Conservation (phyloP, 2,888 invertebrate species). For the Drosophila vallismaia region DNA sequence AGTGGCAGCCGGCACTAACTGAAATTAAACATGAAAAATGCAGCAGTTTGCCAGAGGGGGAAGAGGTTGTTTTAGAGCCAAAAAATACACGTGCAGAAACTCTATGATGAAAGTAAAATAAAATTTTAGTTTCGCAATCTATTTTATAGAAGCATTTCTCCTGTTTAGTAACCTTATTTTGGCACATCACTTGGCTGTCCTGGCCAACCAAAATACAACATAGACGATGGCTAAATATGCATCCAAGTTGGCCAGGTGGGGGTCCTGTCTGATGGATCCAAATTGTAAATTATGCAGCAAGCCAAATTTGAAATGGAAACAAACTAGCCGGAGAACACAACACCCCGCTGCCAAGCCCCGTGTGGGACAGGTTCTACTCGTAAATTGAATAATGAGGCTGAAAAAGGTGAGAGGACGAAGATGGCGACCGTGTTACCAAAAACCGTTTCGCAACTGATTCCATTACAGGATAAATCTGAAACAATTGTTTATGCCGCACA, state of each 20-base stretch:
- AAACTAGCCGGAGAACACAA: slow-evolving; percentile 41
- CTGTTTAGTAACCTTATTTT: no score
- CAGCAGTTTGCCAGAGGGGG: slow-evolving; percentile 37
- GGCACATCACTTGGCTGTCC: slow-evolving; percentile 8
- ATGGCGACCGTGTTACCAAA: slow-evolving; percentile 9
- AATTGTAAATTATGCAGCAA: slow-evolving; percentile 65
- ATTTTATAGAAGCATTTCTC: no score
- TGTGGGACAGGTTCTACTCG: slow-evolving; percentile 19
- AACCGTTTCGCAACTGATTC: slow-evolving; percentile 10
- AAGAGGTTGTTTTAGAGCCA: background rate
- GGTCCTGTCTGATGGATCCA: slow-evolving; percentile 35
- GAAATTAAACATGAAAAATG: slow-evolving; percentile 78
- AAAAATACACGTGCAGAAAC: background rate
- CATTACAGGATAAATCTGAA: background rate
- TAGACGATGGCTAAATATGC: slow-evolving; percentile 21
- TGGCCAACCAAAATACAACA: slow-evolving; percentile 21
- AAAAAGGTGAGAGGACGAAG: background rate
- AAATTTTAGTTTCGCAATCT: no score
- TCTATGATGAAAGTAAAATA: no score
- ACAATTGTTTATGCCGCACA: background rate
- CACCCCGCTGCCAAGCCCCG: slow-evolving; percentile 13
- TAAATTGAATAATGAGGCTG: slow-evolving; percentile 27
- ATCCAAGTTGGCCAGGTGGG: background rate
- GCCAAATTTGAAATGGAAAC: slow-evolving; percentile 76
- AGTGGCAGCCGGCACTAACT: slow-evolving; percentile 63